These are phyloP conservation scores for Poeciliopsis occidentalis DNA, from an alignment of 2,113 vertebrate genomes.

Conservation along the genomic window DNA sequence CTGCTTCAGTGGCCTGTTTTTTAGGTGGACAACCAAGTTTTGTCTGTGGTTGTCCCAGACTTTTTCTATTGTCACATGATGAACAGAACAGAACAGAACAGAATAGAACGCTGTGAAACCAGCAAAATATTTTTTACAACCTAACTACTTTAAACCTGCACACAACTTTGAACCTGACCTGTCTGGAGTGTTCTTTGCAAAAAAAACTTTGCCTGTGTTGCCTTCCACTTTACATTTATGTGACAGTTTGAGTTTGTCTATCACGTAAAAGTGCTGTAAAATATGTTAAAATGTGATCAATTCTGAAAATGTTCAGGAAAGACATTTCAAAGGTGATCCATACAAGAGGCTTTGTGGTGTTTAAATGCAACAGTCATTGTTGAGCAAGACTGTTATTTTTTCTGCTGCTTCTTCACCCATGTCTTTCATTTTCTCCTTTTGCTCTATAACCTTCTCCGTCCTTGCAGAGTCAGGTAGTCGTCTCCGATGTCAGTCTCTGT, in stretches of 20 bases:
- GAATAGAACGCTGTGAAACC: no score
- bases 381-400: conserved; percentile 44
- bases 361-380: conserved; percentile 35
- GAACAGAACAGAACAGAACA: no score
- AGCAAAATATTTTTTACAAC: neutral
- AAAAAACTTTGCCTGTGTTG: neutral
- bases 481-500: conserved; percentile 65
- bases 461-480: conserved; percentile 75
- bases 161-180: neutral
- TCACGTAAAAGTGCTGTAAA: no score
- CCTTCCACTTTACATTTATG: neutral
- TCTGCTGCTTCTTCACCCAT: conserved; percentile 20
- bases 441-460: conserved; percentile 41
- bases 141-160: neutral
- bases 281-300: no score
- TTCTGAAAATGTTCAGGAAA: neutral
- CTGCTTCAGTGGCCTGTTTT: no score
- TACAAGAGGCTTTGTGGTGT: neutral
- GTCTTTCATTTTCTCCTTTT: conserved; percentile 33
- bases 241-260: no score
- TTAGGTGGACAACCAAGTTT: neutral
- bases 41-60: neutral
- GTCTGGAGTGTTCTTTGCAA: neutral
- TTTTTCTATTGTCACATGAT: no score
- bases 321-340: neutral